Base-by-base conservation (phyloP, 2,113 vertebrate species). In the Oreochromis aureus region DNA sequence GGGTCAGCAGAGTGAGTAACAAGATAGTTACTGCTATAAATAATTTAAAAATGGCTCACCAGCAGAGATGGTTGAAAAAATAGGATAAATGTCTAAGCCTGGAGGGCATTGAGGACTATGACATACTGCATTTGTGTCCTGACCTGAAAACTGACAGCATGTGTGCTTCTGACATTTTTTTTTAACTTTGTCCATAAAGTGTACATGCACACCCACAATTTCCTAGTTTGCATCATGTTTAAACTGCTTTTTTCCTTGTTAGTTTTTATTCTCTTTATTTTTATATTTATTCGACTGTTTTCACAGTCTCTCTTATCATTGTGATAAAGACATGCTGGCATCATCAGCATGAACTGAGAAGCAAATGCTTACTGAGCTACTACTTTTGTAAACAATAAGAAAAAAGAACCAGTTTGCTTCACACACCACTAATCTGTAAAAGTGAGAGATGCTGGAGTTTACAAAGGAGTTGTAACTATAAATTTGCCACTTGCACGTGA, bases 81-180 rank as follows among this genome's bases (percentile, higher is more conserved):
- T 44, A 53, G 61, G 18, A 78, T 82, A 80, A 89, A 59, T 59
- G 79, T 78, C 85, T 92, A 24, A 44, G 80, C 61, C 87, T 76
- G 73, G 44, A 53, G 82, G 86, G 80, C 80, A 83, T 80, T 51
- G 27, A 32, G 73, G 46, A 78, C 73, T 53, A 18, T 56, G 66
- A 71, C 89, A 86, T 66, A 61, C 34, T 83, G 56, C 78, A 83
- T 91, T 91, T 92, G 82, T 93, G 71, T 87, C 87, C 86, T 94
- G 92, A 93, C 92, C 94, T 88, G 89, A 90, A 93, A 90, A 85
- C 11, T 85, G 89, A 32, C 88, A 90, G 84, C 79, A 85, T 90
- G 46, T 73, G 19, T 46, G 82, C 71, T 34, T 58, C 73, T 89
- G 86, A 79, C 80, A 10, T 12, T 82, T 34, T 10, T n/a, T 51